Percentiles rank a stretch among this genome's conserved stretches.
These are phyloP conservation scores for Passer domesticus DNA, from an alignment of 2,113 vertebrate genomes.

Conservation along the genomic window DNA sequence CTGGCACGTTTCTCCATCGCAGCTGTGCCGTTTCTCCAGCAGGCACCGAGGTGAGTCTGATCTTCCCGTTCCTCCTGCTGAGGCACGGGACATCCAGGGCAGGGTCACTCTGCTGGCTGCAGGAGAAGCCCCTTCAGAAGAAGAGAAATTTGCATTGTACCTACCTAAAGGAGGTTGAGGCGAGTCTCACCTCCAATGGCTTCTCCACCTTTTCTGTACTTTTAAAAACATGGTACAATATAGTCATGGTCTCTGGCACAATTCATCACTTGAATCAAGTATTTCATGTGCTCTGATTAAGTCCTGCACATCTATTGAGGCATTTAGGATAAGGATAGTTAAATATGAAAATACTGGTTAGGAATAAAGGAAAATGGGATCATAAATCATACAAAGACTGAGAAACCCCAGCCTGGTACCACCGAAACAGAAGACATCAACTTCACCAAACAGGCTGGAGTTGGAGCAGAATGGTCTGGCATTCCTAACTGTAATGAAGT, in stretches of 20 bases:
- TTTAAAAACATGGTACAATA: neutral
- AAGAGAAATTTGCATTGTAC: neutral
- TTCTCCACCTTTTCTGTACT: neutral
- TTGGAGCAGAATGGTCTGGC: constrained; percentile 27
- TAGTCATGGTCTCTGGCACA: neutral
- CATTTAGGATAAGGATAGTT: constrained; percentile 25
- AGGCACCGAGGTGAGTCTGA: neutral
- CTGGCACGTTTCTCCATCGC: neutral
- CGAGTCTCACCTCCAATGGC: neutral
- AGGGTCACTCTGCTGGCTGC: neutral
- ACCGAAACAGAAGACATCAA: neutral
- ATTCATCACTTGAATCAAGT: constrained; percentile 28
- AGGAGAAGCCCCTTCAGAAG: neutral
- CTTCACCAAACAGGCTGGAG: constrained; percentile 16
- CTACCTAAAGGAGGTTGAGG: neutral
- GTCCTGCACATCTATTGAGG: neutral
- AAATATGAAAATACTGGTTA: constrained; percentile 42
- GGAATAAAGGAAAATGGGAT: constrained; percentile 43
- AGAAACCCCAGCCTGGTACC: constrained; percentile 10
- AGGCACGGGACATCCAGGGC: no score
- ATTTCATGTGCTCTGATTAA: neutral
- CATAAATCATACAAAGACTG: constrained; percentile 16
- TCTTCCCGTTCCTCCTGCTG: rapidly evolving
- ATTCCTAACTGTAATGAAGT: constrained; percentile 39
- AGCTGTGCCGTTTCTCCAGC: neutral